Percentiles rank a stretch among this genome's conserved stretches.
Evolutionary conservation across 2,888 invertebrate genomes (phyloP).

Genomic region (Schrankia costaestrigalis): DNA sequence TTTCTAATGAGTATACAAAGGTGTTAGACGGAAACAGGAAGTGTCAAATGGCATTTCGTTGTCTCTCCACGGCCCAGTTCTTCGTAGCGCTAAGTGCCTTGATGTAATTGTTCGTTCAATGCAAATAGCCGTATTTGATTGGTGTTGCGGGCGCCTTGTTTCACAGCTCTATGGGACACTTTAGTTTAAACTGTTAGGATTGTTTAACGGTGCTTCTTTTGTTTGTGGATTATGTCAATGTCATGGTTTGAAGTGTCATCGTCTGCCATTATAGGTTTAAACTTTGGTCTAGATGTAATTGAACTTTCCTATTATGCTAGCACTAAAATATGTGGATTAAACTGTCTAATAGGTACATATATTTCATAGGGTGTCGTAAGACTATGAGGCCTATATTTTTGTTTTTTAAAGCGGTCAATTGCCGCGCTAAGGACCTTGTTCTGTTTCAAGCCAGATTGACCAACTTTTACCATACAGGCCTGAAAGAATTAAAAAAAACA

Average conservation of each 20-base stretch:
- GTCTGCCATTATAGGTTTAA: conserved; percentile 4
- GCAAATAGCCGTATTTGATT: conserved; percentile 68
- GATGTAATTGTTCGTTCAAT: conserved; percentile 74
- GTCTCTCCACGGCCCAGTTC: conserved; percentile 74
- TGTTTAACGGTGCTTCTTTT: conserved; percentile 53
- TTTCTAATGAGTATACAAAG: conserved; percentile 30
- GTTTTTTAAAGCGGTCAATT: too few species aligned
- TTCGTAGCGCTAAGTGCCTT: conserved; percentile 69
- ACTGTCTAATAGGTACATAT: too few species aligned
- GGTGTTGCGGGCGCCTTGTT: conserved; percentile 39
- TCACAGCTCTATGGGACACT: conserved; percentile 37
- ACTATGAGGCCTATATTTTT: too few species aligned
- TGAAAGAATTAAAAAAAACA: too few species aligned
- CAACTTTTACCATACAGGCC: too few species aligned
- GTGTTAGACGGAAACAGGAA: conserved; percentile 73
- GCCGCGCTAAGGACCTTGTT: too few species aligned
- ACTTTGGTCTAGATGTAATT: too few species aligned
- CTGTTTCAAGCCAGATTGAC: too few species aligned
- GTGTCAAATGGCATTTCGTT: conserved; percentile 77
- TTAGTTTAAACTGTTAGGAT: conserved; percentile 40
- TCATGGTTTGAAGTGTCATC: conserved; percentile 14
- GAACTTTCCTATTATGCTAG: too few species aligned
- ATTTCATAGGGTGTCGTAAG: too few species aligned
- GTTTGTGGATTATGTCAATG: conserved; percentile 31
- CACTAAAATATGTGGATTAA: too few species aligned